Conservation (phyloP, 2,888 invertebrate genomes). For the Xestia sexstrigata region DNA sequence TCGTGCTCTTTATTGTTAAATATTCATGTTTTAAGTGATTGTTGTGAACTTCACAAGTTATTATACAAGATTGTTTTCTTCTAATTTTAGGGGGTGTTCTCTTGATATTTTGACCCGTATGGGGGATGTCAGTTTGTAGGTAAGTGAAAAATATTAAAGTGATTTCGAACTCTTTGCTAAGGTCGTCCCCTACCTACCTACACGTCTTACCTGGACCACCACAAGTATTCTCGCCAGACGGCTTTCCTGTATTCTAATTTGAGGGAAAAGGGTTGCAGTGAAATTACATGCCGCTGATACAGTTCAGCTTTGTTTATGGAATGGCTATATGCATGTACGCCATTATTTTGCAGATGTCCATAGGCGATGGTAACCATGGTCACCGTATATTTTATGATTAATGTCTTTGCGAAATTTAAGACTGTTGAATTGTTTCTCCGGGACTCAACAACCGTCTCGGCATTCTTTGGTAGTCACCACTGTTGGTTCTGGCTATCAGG, state of each 20-base stretch:
- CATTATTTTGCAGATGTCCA: too few species aligned
- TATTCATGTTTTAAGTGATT: constrained; percentile 56
- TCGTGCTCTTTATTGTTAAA: constrained; percentile 64
- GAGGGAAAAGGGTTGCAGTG: too few species aligned
- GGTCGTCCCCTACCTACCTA: too few species aligned
- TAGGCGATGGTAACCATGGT: too few species aligned
- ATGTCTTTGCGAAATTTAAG: neutral
- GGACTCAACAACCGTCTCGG: neutral
- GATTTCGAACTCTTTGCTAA: too few species aligned
- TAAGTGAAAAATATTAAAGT: neutral
- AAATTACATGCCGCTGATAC: too few species aligned
- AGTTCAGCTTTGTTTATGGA: too few species aligned
- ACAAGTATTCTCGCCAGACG: too few species aligned
- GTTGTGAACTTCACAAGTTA: constrained; percentile 44
- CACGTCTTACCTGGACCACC: too few species aligned
- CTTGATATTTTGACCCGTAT: neutral
- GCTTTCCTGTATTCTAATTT: too few species aligned
- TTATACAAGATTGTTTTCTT: constrained; percentile 40
- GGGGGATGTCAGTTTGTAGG: rapidly evolving
- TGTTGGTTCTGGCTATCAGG: neutral
- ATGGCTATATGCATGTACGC: too few species aligned
- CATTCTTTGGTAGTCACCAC: neutral
- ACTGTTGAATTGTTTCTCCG: neutral
- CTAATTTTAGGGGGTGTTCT: constrained; percentile 1
- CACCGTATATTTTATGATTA: too few species aligned